A percentile compares a stretch with the other conserved stretches of the same genome.
These are phyloP conservation scores for Raja brachyura DNA, from an alignment of 2,113 vertebrate genomes.

Conservation along the genomic window DNA sequence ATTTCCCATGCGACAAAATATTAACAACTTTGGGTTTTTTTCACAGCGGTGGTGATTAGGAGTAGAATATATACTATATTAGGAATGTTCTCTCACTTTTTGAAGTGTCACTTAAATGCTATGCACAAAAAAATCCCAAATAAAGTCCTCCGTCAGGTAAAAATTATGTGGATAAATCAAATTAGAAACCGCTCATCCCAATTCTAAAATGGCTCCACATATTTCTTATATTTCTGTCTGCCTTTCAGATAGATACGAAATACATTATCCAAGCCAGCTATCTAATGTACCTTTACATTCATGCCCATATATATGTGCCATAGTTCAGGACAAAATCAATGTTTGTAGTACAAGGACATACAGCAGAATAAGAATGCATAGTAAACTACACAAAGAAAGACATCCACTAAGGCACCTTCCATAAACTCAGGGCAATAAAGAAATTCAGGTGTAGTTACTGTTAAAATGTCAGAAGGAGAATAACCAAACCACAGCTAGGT, in stretches of 20 bases:
- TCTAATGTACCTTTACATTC: not conserved
- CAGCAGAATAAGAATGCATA: not conserved
- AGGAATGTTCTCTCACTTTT: conserved; percentile 13
- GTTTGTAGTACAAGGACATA: not conserved
- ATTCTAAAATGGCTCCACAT: not conserved
- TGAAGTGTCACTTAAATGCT: not conserved
- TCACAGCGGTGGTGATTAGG: not conserved
- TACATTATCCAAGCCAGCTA: not conserved
- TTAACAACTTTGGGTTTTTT: not conserved
- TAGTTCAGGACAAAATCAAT: not conserved
- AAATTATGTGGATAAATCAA: not conserved
- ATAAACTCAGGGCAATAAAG: not conserved
- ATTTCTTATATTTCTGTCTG: not conserved
- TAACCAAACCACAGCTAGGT: not conserved
- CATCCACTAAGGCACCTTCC: not conserved
- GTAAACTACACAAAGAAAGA: not conserved
- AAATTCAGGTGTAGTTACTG: not conserved
- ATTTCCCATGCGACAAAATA: not conserved
- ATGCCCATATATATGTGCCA: not conserved
- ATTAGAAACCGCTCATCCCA: not conserved
- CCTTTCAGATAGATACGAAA: not conserved
- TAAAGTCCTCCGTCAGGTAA: not conserved
- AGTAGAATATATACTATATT: not conserved
- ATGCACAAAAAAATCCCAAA: not conserved
- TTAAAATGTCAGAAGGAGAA: not conserved